Conservation (phyloP, 1,140 invertebrate species). For the Drosophila busckii region DNA sequence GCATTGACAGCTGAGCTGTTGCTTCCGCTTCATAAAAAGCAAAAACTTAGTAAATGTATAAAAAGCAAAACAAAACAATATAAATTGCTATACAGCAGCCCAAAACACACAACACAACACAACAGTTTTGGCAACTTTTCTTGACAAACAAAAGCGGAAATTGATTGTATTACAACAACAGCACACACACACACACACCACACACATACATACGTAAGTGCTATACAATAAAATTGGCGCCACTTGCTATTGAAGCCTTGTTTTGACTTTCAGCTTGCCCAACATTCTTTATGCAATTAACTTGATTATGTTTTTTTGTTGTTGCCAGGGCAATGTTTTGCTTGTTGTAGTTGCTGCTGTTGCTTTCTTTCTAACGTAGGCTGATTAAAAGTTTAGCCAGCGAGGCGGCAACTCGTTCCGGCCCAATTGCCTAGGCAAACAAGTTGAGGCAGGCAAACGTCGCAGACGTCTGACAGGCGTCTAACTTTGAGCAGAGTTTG, state of each 20-base stretch:
- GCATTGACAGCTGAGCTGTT: conserved; percentile 61
- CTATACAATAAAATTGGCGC: conserved; percentile 64
- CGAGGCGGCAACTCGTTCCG: conserved; percentile 30
- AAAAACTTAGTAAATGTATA: conserved; percentile 18
- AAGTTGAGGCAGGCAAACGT: conserved; percentile 55
- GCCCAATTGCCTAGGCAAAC: conserved; percentile 21
- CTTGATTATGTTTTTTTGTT: conserved; percentile 72
- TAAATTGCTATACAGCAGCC: conserved; percentile 45
- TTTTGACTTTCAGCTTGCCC: conserved; percentile 23
- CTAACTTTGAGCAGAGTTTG: conserved; percentile 64
- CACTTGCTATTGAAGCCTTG: conserved; percentile 23
- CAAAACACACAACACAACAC: conserved; percentile 37
- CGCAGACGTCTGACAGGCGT: conserved; percentile 46
- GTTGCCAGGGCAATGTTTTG: too few species aligned
- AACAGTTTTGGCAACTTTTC: conserved; percentile 43
- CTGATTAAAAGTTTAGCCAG: conserved; percentile 66
- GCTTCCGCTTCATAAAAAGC: conserved; percentile 56
- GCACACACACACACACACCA: conserved; percentile 15
- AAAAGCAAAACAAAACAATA: conserved; percentile 19
- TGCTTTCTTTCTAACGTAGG: conserved; percentile 2
- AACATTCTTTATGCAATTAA: conserved; percentile 65
- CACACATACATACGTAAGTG: conserved; percentile 2
- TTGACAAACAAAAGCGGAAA: conserved; percentile 74
- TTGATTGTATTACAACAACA: conserved; percentile 66
- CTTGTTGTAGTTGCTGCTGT: too few species aligned